Evolutionary conservation across 2,888 invertebrate genomes (phyloP), one percentile per base, ranked within the genome.

Genomic region (Pristionchus exspectatus): DNA sequence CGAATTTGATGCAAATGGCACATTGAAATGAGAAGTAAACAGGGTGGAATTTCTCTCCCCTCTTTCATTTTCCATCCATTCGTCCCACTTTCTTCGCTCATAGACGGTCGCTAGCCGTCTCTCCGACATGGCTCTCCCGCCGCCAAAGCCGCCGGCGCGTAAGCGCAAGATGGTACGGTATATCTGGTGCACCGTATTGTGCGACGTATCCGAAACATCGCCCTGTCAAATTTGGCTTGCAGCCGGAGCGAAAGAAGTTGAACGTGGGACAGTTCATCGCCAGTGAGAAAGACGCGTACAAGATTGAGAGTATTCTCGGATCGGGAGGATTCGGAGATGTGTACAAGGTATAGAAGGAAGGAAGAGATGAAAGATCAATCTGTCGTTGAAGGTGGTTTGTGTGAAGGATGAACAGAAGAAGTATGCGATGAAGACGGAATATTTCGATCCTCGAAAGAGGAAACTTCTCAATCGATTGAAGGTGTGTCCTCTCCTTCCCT

Each of bases 341-440:
- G 10, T 85, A 85, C 59, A 85, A 85, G 84, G 84, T 85, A 59
- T 2, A 33, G 84, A 14, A 24, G 30, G 72, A 81, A 9, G n/a
- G 27, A 10, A 27, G 81, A 50, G 44, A 81, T 81, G 27, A 81
- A 50, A 44, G 74, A 77, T 77, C 74, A 77, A 77, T 9, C 16
- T 12, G 9, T 44, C 16, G 38, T 21, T 24, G 16, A 3, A 83
- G 83, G 83, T 83, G 27, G 56, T 83, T n/a, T 27, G 50, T n/a
- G 30, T 56, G 30, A 83, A 83, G 27, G 56, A 83, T 4, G 54
- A 50, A 30, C 12, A 12, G 27, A 83, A 27, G 50, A 83, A 83
- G 30, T 87, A 87, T 30, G 87, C 87, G 16, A 66, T 87, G 72
- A 87, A 87, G 72, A 87, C 87, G n/a, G 87, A 87, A 30, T 87